Evolutionary conservation across 2,113 vertebrate genomes (phyloP), one percentile per base, ranked within the genome.

Genomic region (Engystomops pustulosus): DNA sequence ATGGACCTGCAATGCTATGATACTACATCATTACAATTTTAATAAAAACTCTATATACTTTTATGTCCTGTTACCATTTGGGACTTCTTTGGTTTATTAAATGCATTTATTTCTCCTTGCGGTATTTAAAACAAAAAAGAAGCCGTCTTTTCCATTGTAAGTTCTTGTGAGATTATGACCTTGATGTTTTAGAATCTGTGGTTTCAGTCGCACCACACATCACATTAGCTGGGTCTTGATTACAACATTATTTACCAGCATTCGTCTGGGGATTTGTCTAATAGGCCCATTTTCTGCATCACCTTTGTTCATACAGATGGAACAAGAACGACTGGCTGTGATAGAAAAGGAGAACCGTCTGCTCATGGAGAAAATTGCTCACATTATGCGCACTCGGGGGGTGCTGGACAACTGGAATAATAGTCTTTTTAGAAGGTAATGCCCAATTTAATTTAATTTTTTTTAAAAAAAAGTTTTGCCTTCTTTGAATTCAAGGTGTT

Each of bases 331-430:
- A 86, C 86, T 86, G 9, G 71, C 85, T 79, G 86, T 87, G 79
- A 91, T 92, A 0, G 89, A 92, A 67, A 84, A 86, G 2, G 87
- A 90, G 62, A 91, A 90, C 55, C 90, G 86, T 62, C 77, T 88
- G 32, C 86, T 91, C 1, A 87, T 88, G n/a, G 75, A 87, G 86
- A 88, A 88, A 62, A 88, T 92, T 5, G 89, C 89, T 6, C 83
- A 87, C 0, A 89, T 89, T 1, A 80, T 89, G 27, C 87, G 85
- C 0, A 87, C 89, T 41, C 74, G 86, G 0, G 86, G 87, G 34
- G 49, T 34, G 15, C 89, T 92, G 38, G 88, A 89, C 41, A 91
- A 89, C 71, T 93, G 91, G 91, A 93, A 91, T 0, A 78, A 86
- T 1, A 86, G 75, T 62, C 83, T 83, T 47, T 81, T 87, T 7